A percentile compares a stretch with the other conserved stretches of the same genome.
Evolutionary conservation across 2,888 invertebrate genomes (phyloP).

Genomic region (Loripinus fragilis): DNA sequence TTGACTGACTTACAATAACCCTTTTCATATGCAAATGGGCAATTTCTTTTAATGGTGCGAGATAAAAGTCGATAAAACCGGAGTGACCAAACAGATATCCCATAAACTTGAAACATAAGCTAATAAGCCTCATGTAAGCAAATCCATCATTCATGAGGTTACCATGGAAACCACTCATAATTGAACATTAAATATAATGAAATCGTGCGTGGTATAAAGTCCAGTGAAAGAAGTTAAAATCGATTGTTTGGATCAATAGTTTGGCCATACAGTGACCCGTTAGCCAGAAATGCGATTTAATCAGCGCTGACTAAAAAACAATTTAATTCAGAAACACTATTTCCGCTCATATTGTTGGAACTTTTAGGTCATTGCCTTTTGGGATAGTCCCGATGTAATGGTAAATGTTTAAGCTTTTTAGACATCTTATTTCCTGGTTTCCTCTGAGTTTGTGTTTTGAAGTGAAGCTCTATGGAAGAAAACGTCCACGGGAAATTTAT

Average conservation of each 20-base stretch:
- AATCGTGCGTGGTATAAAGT: slow-evolving; percentile 64
- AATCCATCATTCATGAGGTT: slow-evolving; percentile 59
- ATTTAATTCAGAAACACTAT: slow-evolving; percentile 3
- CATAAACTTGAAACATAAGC: slow-evolving; percentile 62
- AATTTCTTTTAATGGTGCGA: slow-evolving; percentile 53
- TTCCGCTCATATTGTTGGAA: slow-evolving; percentile 3
- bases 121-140: slow-evolving; percentile 61
- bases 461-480: no score
- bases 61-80: slow-evolving; percentile 49
- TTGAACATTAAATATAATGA: slow-evolving; percentile 68
- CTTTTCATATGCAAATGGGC: background rate
- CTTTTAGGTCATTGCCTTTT: background rate
- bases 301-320: slow-evolving; percentile 14
- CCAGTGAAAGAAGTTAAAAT: slow-evolving; percentile 58
- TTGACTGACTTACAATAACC: background rate
- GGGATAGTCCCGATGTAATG: no score
- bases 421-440: no score
- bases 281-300: slow-evolving; percentile 14
- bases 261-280: slow-evolving; percentile 52
- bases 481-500: no score
- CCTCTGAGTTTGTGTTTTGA: no score
- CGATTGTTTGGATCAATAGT: slow-evolving; percentile 56
- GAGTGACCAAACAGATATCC: slow-evolving; percentile 39
- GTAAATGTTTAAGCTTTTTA: no score
- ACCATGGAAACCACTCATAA: slow-evolving; percentile 57